These are phyloP conservation scores for Planiliza haematocheilus DNA, from an alignment of 2,113 vertebrate genomes.

Conservation along the genomic window DNA sequence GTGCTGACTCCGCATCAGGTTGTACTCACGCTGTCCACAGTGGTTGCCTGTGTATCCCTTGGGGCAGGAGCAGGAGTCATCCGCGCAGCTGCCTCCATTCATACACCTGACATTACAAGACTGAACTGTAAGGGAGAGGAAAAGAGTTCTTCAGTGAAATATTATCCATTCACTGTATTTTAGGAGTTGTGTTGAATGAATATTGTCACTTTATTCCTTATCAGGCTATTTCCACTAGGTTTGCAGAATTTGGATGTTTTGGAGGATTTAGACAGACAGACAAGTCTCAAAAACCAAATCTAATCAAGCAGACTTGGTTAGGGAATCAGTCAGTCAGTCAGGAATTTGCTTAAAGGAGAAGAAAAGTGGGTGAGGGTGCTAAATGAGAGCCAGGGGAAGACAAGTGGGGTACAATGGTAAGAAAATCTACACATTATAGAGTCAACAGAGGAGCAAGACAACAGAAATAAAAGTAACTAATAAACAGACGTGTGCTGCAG, in stretches of 20 bases:
- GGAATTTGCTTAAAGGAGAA: constrained; percentile 66
- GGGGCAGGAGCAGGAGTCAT: constrained; percentile 88
- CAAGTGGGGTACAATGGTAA: background rate
- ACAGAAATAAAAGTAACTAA: constrained; percentile 3
- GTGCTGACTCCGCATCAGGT: constrained; percentile 4
- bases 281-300: constrained; percentile 42
- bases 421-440: background rate
- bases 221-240: constrained; percentile 10
- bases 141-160: background rate
- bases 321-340: constrained; percentile 65
- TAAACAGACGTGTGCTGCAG: background rate
- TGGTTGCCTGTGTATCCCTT: constrained; percentile 90
- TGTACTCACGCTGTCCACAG: constrained; percentile 93
- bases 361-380: constrained; percentile 18
- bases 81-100: constrained; percentile 91
- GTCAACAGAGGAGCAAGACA: background rate
- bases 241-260: constrained; percentile 23
- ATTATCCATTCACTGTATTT: background rate
- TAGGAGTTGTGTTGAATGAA: background rate
- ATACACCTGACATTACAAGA: constrained; percentile 91
- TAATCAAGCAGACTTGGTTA: constrained; percentile 53
- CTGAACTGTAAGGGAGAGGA: constrained; percentile 78
- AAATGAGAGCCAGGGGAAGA: background rate
- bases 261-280: constrained; percentile 40
- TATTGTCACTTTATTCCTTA: constrained; percentile 16